A percentile compares a stretch with the other conserved stretches of the same genome.
Conservation (phyloP, 1,140 invertebrate genomes). For the Metaphire vulgaris region DNA sequence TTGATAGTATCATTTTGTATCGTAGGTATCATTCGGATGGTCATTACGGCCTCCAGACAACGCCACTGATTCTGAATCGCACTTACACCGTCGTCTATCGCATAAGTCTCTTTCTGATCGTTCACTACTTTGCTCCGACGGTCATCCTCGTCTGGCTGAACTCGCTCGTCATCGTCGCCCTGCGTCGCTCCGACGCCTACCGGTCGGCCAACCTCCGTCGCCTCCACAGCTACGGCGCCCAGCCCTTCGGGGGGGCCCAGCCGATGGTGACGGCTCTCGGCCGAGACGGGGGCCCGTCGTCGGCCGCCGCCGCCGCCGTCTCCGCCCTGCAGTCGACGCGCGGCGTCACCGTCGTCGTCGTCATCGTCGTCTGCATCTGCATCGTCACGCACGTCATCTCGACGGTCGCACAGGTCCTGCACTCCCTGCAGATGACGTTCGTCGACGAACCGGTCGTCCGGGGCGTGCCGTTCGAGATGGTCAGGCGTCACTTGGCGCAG, state of each 20-base stretch:
- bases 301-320: neutral
- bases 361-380: constrained; percentile 22
- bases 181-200: constrained; percentile 17
- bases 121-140: constrained; percentile 23
- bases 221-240: neutral
- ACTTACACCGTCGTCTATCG: constrained; percentile 28
- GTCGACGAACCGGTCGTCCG: neutral
- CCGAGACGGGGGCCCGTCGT: neutral
- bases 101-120: constrained; percentile 17
- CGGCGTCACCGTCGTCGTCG: constrained; percentile 14
- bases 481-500: neutral
- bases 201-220: neutral
- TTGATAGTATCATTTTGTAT: too few species aligned
- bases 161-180: constrained; percentile 10
- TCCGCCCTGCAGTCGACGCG: constrained; percentile 9
- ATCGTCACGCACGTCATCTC: constrained; percentile 19
- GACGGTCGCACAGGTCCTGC: constrained; percentile 25
- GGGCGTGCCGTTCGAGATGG: neutral
- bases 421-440: constrained; percentile 21
- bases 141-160: constrained; percentile 22
- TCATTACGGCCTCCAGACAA: neutral
- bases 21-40: constrained; percentile 7
- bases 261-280: too few species aligned
- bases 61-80: constrained; percentile 7
- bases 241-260: too few species aligned